These are phyloP conservation scores for Mormyrops boulengeri DNA, from an alignment of 2,797 vertebrate species.

Conservation along the genomic window DNA sequence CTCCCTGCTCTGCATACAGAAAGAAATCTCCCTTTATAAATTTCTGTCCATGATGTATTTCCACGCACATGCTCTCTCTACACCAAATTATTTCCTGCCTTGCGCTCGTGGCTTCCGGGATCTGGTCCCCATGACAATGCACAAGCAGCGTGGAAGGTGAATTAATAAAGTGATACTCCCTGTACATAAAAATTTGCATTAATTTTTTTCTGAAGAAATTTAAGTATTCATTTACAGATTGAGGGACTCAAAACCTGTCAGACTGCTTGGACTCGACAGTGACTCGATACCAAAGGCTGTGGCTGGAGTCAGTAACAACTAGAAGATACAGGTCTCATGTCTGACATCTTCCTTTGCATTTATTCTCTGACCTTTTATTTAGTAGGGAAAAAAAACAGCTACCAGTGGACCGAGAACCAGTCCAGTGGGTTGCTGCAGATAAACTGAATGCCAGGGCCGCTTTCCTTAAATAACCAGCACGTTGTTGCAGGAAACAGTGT, in stretches of 20 bases:
- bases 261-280: neutral
- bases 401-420: neutral
- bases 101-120: too few species aligned
- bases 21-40: neutral
- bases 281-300: neutral
- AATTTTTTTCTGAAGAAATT: too few species aligned
- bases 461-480: neutral
- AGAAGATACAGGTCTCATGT: neutral
- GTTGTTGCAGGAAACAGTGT: neutral
- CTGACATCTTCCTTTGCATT: neutral
- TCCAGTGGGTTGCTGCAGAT: neutral
- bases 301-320: neutral
- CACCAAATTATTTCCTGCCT: neutral
- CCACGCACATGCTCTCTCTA: neutral
- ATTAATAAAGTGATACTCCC: too few species aligned
- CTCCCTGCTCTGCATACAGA: neutral
- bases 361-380: neutral
- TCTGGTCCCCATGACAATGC: too few species aligned
- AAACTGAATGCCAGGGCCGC: neutral
- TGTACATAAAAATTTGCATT: too few species aligned
- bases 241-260: neutral
- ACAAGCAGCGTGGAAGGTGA: too few species aligned
- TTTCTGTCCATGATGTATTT: neutral
- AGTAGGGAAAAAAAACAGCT: neutral
- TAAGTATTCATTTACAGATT: neutral